Evolutionary conservation across 2,113 vertebrate species (phyloP), one percentile per base, ranked within the genome.

Genomic region (Antechinus stuartii): DNA sequence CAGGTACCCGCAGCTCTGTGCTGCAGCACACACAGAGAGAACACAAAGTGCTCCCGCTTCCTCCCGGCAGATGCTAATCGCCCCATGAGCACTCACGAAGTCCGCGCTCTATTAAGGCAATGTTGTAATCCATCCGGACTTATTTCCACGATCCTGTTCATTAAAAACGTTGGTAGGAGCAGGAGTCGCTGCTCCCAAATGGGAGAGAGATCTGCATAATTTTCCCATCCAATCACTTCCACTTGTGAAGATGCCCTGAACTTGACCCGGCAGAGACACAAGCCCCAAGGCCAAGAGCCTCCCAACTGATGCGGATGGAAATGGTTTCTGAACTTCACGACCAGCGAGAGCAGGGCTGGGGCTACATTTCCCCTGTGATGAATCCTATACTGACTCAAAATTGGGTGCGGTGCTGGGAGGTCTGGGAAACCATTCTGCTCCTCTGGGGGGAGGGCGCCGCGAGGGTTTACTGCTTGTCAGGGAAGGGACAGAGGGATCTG

Each of bases 301-400:
- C 97, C 54, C 57, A 90, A 94, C 53, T 30, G 97, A 95, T 0
- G n/a, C 19, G 93, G 27, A 94, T 25, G 90, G 68, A 95, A 94
- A 26, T 92, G 24, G 46, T 61, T 91, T 97, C 98, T 96, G 95
- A 97, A 94, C 98, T 97, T 97, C 91, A 93, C 94, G 93, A 47
- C 90, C 97, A 95, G 94, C 95, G 93, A 90, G 97, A 98, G 96
- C 25, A 92, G 90, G 97, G 97, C 90, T 84, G 96, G 94, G 96
- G 91, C 42, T 92, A 84, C 93, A 95, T 94, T 91, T 95, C 97
- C 96, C 97, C 95, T 97, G 61, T 90, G 55, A 91, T 97, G 97
- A 97, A 97, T 96, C 97, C 95, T 97, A 96, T 98, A 96, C 93
- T 98, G 98, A 98, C 96, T 97, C 94, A 94, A 90, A 94, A 96